Base-by-base conservation (phyloP, 2,888 invertebrate genomes). In the Athalia circularis region DNA sequence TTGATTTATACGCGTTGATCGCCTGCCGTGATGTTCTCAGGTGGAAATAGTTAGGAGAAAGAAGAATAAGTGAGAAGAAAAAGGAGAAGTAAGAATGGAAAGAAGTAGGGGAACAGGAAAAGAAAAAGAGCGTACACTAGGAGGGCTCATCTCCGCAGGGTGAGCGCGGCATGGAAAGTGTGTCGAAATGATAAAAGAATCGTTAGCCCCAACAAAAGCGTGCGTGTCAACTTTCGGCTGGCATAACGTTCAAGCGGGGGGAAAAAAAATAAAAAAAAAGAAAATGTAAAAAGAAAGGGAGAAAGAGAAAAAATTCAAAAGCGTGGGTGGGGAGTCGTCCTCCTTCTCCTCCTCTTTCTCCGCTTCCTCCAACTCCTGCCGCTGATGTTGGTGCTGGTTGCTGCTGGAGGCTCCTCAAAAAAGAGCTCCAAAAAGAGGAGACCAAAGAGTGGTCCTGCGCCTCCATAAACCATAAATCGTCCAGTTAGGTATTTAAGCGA, bases 401-500 rank as follows among this genome's bases (percentile, higher is more conserved):
- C 29, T 29, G 29, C 4, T 43, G 45, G 7, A 9, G n/a, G 75
- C 61, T 62, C 7, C 61, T 62, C 54, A 45, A 75, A 80, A 77
- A 67, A 79, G 15, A 65, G 54, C 54, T 64, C 70, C 68, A 75
- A 68, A 81, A 81, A 79, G 75, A 70, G 74, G 79, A 45, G 75
- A 79, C 76, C 54, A 74, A 78, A 45, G 75, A 79, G 77, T 57
- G 76, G 82, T 82, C 81, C 80, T 77, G 76, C 79, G 75, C 61
- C 64, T 75, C 64, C 75, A 64, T 80, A 81, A 82, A 83, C 83
- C 88, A 88, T 88, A 89, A 89, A 88, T 89, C 86, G 85, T 88
- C 84, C 84, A 86, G 81, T 86, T 86, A 82, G 87, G 85, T 86
- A 87, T 88, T 89, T 88, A 88, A 88, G 87, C 88, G 85, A 89